Conservation (phyloP, 2,888 invertebrate genomes). For the Pasiphila rectangulata region DNA sequence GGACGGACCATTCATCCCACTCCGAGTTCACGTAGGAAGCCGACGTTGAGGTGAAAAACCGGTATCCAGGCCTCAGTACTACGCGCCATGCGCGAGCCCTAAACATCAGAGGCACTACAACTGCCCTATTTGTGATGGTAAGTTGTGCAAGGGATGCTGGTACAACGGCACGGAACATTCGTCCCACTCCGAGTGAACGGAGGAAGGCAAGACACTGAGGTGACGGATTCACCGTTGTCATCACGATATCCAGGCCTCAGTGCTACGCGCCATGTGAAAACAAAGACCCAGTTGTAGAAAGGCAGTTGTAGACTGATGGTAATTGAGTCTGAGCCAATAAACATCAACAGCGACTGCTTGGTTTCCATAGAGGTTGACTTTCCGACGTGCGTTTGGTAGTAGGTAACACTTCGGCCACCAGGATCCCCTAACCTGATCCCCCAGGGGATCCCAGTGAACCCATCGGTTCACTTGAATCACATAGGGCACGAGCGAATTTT, state of each 20-base stretch:
- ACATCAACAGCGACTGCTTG: too few species aligned
- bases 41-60: slow-evolving; percentile 87
- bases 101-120: slow-evolving; percentile 87
- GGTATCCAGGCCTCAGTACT: slow-evolving; percentile 89
- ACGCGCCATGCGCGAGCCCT: slow-evolving; percentile 89
- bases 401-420: too few species aligned
- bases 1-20: slow-evolving; percentile 87
- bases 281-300: too few species aligned
- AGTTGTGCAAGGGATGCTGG: slow-evolving; percentile 88
- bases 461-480: too few species aligned
- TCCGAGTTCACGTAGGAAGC: slow-evolving; percentile 90
- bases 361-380: too few species aligned
- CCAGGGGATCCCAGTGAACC: too few species aligned
- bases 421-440: too few species aligned
- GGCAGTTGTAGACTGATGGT: too few species aligned
- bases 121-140: slow-evolving; percentile 94
- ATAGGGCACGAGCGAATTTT: too few species aligned
- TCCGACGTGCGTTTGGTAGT: too few species aligned
- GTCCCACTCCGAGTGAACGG: slow-evolving; percentile 91
- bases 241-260: slow-evolving; percentile 87
- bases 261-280: too few species aligned
- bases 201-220: slow-evolving; percentile 84
- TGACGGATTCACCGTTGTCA: slow-evolving; percentile 96
- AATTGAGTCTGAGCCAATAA: too few species aligned
- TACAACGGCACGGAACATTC: slow-evolving; percentile 86